These are phyloP conservation scores for Catocala sponsa DNA, from an alignment of 2,888 invertebrate genomes.

Conservation along the genomic window DNA sequence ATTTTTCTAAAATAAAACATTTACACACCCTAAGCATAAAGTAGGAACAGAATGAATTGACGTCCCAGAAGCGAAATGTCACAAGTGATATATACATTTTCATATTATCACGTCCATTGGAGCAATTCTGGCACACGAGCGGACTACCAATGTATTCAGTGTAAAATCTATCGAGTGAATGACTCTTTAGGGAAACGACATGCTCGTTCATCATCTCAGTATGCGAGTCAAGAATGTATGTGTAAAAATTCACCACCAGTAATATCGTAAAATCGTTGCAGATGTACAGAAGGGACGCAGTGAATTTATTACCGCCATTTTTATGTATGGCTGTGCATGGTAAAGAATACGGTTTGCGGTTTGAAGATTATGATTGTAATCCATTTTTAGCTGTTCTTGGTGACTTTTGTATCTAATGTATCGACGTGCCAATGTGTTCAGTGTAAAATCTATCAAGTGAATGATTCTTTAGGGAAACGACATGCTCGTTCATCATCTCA, in stretches of 20 bases:
- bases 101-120: slow-evolving; percentile 51
- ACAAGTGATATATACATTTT: slow-evolving; percentile 21
- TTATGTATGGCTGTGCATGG: neutral
- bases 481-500: slow-evolving; percentile 40
- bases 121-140: slow-evolving; percentile 57
- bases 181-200: slow-evolving; percentile 54
- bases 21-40: neutral
- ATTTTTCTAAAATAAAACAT: no score
- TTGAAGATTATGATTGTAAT: no score
- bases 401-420: no score
- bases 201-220: slow-evolving; percentile 40
- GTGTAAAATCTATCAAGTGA: slow-evolving; percentile 65
- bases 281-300: neutral
- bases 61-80: slow-evolving; percentile 4
- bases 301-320: neutral
- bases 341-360: no score
- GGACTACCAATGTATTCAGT: slow-evolving; percentile 49
- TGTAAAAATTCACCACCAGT: slow-evolving; percentile 9
- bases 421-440: slow-evolving; percentile 45
- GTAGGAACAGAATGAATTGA: neutral
- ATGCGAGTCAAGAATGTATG: slow-evolving; percentile 14
- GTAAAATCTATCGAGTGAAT: slow-evolving; percentile 65
- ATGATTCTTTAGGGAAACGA: slow-evolving; percentile 57
- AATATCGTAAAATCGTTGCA: neutral
- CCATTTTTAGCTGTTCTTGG: no score